A percentile compares a stretch with the other conserved stretches of the same genome.
Evolutionary conservation across 2,797 vertebrate species (phyloP).

Genomic region (Hybognathus amarus): DNA sequence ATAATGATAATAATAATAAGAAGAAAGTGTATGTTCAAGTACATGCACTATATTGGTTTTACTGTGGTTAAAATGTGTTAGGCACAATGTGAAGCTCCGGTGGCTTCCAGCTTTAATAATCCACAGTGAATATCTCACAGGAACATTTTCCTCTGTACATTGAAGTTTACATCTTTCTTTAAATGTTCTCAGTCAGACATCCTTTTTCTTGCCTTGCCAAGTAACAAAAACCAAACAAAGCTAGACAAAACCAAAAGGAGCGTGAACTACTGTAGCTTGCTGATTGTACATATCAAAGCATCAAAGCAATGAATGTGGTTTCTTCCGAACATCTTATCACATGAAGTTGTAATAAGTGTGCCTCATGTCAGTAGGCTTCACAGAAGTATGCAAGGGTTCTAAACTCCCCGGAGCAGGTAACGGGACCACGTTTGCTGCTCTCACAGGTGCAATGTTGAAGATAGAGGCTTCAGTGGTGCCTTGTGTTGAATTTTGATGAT

Average conservation of each 20-base stretch:
- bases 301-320: constrained; percentile 72
- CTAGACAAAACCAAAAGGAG: constrained; percentile 37
- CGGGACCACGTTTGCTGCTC: constrained; percentile 72
- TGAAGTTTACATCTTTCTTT: constrained; percentile 23
- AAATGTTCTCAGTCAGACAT: constrained; percentile 42
- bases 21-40: no score
- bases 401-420: constrained; percentile 72
- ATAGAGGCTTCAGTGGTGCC: constrained; percentile 73
- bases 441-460: constrained; percentile 82
- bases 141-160: constrained; percentile 35
- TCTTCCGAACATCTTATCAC: constrained; percentile 61
- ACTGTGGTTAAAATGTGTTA: not conserved
- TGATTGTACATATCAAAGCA: constrained; percentile 77
- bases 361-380: constrained; percentile 71
- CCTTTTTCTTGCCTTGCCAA: constrained; percentile 40
- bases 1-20: not conserved
- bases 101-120: constrained; percentile 52
- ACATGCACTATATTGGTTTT: not conserved
- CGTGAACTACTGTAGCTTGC: constrained; percentile 68
- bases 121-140: constrained; percentile 47
- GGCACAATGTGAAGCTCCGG: not conserved
- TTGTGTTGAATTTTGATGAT: constrained; percentile 73
- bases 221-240: constrained; percentile 27
- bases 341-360: constrained; percentile 64
- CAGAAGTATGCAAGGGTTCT: constrained; percentile 70